These are phyloP conservation scores for Drosophila mimica DNA, from an alignment of 2,888 invertebrate genomes.

Conservation along the genomic window DNA sequence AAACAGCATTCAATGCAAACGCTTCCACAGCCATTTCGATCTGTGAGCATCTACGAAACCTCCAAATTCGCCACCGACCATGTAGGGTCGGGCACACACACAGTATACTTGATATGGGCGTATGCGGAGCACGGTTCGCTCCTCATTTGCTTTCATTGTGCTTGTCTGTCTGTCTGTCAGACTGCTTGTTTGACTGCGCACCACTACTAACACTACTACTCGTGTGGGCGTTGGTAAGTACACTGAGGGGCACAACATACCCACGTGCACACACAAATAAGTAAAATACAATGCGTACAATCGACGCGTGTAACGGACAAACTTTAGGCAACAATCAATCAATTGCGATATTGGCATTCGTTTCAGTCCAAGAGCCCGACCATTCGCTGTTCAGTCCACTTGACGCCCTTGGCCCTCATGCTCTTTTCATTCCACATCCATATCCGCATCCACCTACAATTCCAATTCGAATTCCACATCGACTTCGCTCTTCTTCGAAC, in stretches of 20 bases:
- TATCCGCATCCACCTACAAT: conserved; percentile 11
- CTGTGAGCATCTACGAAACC: conserved; percentile 16
- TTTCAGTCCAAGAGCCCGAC: conserved; percentile 33
- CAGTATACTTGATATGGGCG: conserved; percentile 65
- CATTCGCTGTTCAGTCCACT: conserved; percentile 42
- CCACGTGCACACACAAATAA: conserved; percentile 54
- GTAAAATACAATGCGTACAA: conserved; percentile 69
- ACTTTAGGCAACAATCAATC: conserved; percentile 72
- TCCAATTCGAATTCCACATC: conserved; percentile 1
- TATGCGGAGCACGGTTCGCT: conserved; percentile 33
- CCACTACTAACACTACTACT: conserved; percentile 11
- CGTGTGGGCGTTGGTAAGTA: conserved; percentile 21
- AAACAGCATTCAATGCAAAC: conserved; percentile 52
- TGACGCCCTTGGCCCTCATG: conserved; percentile 4
- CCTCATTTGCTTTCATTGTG: conserved; percentile 46
- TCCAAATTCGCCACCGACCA: conserved; percentile 19
- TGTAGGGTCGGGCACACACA: conserved; percentile 16
- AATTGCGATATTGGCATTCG: conserved; percentile 66
- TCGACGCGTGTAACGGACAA: conserved; percentile 66
- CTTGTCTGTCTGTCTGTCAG: conserved; percentile 21
- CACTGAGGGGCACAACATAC: conserved; percentile 35
- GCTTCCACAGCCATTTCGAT: conserved; percentile 35
- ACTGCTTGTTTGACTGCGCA: conserved; percentile 29
- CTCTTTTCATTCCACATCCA: background rate
- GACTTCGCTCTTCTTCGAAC: conserved; percentile 28